Evolutionary conservation across 1,140 invertebrate genomes (phyloP).

Genomic region (Drosophila virilis): DNA sequence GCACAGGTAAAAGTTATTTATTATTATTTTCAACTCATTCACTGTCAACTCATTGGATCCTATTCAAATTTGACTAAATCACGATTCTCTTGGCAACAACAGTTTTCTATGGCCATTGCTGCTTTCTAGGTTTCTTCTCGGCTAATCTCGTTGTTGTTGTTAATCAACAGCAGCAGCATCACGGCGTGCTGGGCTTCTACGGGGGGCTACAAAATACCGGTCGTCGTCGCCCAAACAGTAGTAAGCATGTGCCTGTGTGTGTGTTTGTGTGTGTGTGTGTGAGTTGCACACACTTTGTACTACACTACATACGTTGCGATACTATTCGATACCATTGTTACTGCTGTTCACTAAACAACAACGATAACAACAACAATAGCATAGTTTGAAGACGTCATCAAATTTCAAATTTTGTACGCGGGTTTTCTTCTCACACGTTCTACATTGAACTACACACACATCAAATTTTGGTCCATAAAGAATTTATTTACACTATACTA

Average conservation of each 20-base stretch:
- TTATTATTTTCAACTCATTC: constrained; percentile 14
- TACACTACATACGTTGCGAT: constrained; percentile 32
- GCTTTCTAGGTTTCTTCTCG: constrained; percentile 44
- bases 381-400: constrained; percentile 74
- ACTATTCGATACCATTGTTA: constrained; percentile 35
- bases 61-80: constrained; percentile 50
- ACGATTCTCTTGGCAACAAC: constrained; percentile 40
- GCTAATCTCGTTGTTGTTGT: constrained; percentile 34
- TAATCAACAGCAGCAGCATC: constrained; percentile 47
- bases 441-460: constrained; percentile 50
- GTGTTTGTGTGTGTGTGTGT: neutral
- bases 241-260: constrained; percentile 7
- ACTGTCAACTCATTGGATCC: constrained; percentile 32
- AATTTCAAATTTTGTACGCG: constrained; percentile 73
- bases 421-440: constrained; percentile 68
- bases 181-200: constrained; percentile 31
- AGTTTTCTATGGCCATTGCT: constrained; percentile 36
- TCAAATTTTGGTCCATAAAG: constrained; percentile 14
- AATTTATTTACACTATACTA: constrained; percentile 35
- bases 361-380: constrained; percentile 26
- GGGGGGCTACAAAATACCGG: constrained; percentile 49
- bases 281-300: constrained; percentile 9
- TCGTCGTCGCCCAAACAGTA: constrained; percentile 43
- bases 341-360: constrained; percentile 26
- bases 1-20: constrained; percentile 34